Percentiles rank a stretch among this genome's conserved stretches.
Conservation (phyloP, 2,797 vertebrate genomes). For the Podargus strigoides region DNA sequence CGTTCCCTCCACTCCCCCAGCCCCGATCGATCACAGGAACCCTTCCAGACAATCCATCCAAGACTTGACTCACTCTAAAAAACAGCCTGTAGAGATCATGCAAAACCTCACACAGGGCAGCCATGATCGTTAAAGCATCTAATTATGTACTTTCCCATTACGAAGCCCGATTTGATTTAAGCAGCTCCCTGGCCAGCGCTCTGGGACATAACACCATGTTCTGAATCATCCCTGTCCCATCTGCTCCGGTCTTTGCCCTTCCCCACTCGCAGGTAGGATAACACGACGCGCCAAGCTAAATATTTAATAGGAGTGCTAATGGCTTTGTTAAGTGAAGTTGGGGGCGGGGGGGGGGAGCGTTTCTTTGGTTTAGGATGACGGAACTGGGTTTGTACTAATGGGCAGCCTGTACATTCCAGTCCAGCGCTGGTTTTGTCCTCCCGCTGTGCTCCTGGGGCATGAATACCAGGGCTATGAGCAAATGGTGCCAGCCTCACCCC, state of each 20-base stretch:
- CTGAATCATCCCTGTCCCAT: constrained; percentile 35
- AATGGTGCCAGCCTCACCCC: fast-evolving
- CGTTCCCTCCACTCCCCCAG: neutral
- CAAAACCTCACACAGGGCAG: neutral
- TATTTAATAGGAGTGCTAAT: constrained; percentile 54
- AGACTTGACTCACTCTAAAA: neutral
- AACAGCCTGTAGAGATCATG: neutral
- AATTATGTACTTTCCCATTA: constrained; percentile 9
- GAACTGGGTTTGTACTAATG: neutral
- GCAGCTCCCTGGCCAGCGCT: neutral
- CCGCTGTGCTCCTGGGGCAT: fast-evolving
- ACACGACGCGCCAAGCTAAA: constrained; percentile 7
- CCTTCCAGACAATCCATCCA: neutral
- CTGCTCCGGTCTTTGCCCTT: constrained; percentile 40
- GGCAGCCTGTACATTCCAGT: neutral
- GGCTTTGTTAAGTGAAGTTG: neutral
- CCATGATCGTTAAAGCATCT: neutral
- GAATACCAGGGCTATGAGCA: neutral
- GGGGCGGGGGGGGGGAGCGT: neutral
- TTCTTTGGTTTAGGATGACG: neutral
- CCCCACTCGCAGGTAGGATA: neutral
- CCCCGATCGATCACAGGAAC: neutral
- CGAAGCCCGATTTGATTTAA: constrained; percentile 36
- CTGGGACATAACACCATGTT: neutral
- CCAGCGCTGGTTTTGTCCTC: neutral